These are phyloP conservation scores for Pristionchus arcanus DNA, from an alignment of 2,888 invertebrate genomes.

Conservation along the genomic window DNA sequence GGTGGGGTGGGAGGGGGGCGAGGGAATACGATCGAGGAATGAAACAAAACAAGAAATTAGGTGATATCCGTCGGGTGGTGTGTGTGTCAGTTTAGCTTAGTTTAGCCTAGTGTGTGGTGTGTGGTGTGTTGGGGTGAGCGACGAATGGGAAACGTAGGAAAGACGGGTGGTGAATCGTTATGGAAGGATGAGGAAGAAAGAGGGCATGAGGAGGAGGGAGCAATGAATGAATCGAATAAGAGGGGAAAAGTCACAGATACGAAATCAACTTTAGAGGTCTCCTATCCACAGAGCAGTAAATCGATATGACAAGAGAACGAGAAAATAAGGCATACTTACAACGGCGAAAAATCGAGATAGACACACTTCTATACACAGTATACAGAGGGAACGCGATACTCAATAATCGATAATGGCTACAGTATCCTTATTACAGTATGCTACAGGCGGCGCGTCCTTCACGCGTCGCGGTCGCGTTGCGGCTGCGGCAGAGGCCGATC, in stretches of 20 bases:
- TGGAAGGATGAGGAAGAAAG: not conserved
- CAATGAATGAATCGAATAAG: not conserved
- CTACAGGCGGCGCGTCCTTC: constrained; percentile 38
- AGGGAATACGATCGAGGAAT: constrained; percentile 31
- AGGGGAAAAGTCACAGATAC: not conserved
- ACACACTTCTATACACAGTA: constrained; percentile 38
- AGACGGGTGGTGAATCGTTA: constrained; percentile 14
- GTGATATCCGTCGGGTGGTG: not conserved
- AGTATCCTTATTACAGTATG: constrained; percentile 44
- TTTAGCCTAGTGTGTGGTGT: constrained; percentile 14
- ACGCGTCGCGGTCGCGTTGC: constrained; percentile 42
- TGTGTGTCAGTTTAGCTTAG: constrained; percentile 26
- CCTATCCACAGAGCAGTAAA: not conserved
- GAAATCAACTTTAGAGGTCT: not conserved
- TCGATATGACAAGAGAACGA: constrained; percentile 21
- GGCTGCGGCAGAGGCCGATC: constrained; percentile 51
- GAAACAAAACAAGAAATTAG: constrained; percentile 43
- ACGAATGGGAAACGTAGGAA: constrained; percentile 10
- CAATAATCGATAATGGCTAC: not conserved
- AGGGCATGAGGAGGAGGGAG: too few relatives aligned
- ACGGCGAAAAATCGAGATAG: not conserved
- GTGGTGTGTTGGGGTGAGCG: not conserved
- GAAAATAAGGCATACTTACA: constrained; percentile 24
- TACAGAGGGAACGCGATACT: not conserved
- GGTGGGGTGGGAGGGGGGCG: not conserved